These are phyloP conservation scores for Pelodiscus sinensis DNA, from an alignment of 2,113 vertebrate species.

Conservation along the genomic window DNA sequence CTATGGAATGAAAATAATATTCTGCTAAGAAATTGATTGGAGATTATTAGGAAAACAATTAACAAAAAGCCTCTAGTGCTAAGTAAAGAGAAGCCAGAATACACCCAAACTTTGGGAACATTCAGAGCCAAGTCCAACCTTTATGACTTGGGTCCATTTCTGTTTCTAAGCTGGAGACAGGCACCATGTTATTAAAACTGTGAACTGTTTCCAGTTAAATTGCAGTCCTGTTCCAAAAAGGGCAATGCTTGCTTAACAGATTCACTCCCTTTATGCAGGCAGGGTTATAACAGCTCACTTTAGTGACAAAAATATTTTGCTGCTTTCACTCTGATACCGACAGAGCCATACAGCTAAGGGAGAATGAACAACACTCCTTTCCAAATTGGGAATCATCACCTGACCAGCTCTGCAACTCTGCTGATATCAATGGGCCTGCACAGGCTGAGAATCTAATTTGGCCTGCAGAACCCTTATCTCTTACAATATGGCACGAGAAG, in stretches of 20 bases:
- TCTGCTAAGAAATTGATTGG: background rate
- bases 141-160: background rate
- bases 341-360: background rate
- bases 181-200: background rate
- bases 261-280: background rate
- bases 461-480: background rate
- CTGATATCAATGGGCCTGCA: background rate
- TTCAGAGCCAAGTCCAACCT: background rate
- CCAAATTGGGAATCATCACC: background rate
- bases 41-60: background rate
- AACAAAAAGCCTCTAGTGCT: background rate
- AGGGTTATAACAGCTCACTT: background rate
- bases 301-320: background rate
- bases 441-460: background rate
- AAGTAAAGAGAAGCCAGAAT: background rate
- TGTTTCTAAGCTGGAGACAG: background rate
- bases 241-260: background rate
- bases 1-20: slow-evolving; percentile 46
- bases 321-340: background rate
- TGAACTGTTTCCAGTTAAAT: background rate
- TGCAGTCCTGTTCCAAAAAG: background rate
- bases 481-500: background rate
- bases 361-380: background rate
- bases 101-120: rapidly evolving
- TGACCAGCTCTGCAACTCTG: background rate